Evolutionary conservation across 2,797 vertebrate genomes (phyloP).

Genomic region (Sphaeramia orbicularis): DNA sequence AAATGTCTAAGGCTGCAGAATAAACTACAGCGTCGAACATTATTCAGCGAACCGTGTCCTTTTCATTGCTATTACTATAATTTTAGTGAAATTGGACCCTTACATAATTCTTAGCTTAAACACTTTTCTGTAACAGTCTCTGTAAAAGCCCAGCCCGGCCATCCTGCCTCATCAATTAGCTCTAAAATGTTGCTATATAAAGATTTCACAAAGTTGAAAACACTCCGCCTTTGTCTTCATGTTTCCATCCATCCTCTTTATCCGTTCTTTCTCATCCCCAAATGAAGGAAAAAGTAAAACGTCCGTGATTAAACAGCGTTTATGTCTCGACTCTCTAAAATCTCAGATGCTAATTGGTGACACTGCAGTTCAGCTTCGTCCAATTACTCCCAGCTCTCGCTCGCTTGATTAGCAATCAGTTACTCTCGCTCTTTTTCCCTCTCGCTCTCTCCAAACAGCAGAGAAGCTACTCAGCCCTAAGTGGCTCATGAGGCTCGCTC

Average conservation of each 20-base stretch:
- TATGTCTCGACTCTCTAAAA: conserved; percentile 62
- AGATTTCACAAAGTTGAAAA: conserved; percentile 19
- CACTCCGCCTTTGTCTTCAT: conserved; percentile 5
- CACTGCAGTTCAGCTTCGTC: conserved; percentile 75
- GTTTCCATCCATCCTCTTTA: conserved; percentile 5
- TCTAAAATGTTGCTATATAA: conserved; percentile 4
- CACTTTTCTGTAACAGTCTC: no score
- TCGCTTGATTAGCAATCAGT: conserved; percentile 72
- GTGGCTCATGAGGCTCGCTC: conserved; percentile 35
- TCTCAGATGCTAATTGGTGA: conserved; percentile 82
- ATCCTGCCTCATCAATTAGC: not conserved
- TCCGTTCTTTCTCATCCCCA: conserved; percentile 45
- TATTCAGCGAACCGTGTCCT: not conserved
- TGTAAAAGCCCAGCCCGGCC: not conserved
- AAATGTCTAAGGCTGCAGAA: not conserved
- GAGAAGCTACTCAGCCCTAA: conserved; percentile 32
- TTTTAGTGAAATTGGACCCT: not conserved
- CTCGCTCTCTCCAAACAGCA: conserved; percentile 26
- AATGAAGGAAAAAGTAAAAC: conserved; percentile 60
- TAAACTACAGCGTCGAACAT: not conserved
- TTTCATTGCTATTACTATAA: not conserved
- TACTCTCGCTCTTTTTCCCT: conserved; percentile 14
- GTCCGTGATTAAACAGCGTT: conserved; percentile 75
- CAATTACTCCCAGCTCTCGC: conserved; percentile 77
- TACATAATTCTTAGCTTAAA: not conserved